Conservation (phyloP, 23 tunicate genomes). For the Ascidia mentula region DNA sequence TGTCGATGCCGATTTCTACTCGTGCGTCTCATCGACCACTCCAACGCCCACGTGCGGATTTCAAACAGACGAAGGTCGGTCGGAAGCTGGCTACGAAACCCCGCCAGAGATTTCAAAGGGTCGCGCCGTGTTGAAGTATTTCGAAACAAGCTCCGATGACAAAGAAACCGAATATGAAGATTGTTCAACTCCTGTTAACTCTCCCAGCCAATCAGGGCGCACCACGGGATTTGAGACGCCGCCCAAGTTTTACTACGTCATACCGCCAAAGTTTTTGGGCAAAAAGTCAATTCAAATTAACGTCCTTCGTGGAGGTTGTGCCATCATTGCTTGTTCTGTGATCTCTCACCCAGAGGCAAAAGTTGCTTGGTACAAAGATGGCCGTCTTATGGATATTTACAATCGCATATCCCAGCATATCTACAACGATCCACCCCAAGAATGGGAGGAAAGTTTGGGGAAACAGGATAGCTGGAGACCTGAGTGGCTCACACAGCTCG, state of each 20-base stretch:
- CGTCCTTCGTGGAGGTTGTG: constrained; percentile 46
- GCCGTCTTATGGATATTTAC: constrained; percentile 75
- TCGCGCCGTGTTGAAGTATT: constrained; percentile 5
- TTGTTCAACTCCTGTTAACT: constrained; percentile 3
- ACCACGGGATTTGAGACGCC: constrained; percentile 67
- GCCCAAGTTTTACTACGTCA: constrained; percentile 73
- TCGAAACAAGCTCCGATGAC: constrained; percentile 15
- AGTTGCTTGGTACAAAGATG: constrained; percentile 92
- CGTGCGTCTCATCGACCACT: constrained; percentile 36
- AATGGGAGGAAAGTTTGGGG: neutral
- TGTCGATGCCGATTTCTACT: constrained; percentile 38
- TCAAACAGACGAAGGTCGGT: constrained; percentile 2
- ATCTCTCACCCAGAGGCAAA: constrained; percentile 79
- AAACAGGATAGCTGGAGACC: constrained; percentile 31
- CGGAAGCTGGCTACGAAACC: constrained; percentile 49
- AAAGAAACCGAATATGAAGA: neutral
- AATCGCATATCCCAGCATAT: constrained; percentile 68
- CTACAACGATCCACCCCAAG: constrained; percentile 28
- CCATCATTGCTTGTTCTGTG: constrained; percentile 46
- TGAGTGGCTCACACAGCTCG: constrained; percentile 2
- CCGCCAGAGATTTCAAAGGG: constrained; percentile 20
- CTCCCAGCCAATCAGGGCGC: neutral
- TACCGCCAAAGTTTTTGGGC: constrained; percentile 87
- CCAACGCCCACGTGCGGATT: constrained; percentile 18
- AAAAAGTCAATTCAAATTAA: constrained; percentile 28